Base-by-base conservation (phyloP, 2,888 invertebrate genomes). In the Pollenia amentaria region DNA sequence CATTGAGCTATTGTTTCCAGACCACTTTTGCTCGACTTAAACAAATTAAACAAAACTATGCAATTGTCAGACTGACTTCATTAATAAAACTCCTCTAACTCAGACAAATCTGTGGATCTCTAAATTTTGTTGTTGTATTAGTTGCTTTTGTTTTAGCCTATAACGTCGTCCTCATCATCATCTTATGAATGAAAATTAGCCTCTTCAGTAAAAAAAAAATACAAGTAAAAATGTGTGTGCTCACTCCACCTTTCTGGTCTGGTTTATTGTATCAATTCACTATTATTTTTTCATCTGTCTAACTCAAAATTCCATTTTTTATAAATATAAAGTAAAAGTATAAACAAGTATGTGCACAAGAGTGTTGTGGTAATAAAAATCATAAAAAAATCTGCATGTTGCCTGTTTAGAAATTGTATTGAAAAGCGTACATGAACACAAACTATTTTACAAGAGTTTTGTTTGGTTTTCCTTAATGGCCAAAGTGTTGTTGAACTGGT, bases 401-500 rank as follows among this genome's bases (percentile, higher is more conserved):
- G 46, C 21, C 29, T 78, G 48, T 10, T 44, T 53, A 46, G 18
- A 73, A 73, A 70, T 73, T 73, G 51, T 48, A 67, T 40, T 75
- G 55, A 67, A 65, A 73, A 29, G 6, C 6, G 48, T 69, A 48
- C 60, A 79, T 70, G 70, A 79, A 62, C 51, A 48, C n/a, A 72
- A 65, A 42, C 73, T 16, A 60, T 78, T 78, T 78, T 21, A 42
- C 44, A 46, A 73, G 65, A 85, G 85, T 77, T 81, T 77, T 81
- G 76, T 85, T 85, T 72, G 60, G 65, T 72, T 83, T 87, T 76
- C 72, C 72, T 78, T 84, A 67, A 76, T 84, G 80, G 77, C 76
- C 76, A 67, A 80, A 87, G 84, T 84, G 87, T 81, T 84, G 87
- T 87, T 87, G 87, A 87, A 87, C 87, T 77, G 77, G 80, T 84